Conservation (phyloP, 1,140 invertebrate species). For the Anoplophora glabripennis region DNA sequence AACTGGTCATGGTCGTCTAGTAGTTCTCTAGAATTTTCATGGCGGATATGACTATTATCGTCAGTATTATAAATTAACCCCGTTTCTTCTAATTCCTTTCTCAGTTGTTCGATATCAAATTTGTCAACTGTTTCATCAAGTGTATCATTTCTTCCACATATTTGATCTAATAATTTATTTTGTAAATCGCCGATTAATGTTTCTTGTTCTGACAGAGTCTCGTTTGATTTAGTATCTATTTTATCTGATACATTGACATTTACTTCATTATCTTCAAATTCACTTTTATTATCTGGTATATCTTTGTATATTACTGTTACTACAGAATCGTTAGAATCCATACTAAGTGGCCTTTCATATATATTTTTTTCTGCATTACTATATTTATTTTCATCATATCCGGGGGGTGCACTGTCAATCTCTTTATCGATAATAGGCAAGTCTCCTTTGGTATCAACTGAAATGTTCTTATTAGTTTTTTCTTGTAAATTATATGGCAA, state of each 20-base stretch:
- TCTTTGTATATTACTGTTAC: constrained; percentile 31
- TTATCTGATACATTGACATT: background rate
- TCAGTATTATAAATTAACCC: constrained; percentile 17
- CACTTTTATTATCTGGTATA: background rate
- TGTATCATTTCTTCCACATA: constrained; percentile 24
- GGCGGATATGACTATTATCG: background rate
- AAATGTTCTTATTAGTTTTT: no score
- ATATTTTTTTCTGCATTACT: background rate
- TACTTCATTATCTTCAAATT: background rate
- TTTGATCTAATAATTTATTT: constrained; percentile 25
- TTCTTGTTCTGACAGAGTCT: constrained; percentile 6
- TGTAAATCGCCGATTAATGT: constrained; percentile 25
- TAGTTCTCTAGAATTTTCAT: background rate
- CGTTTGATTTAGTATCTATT: background rate
- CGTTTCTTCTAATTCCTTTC: constrained; percentile 23
- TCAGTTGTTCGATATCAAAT: constrained; percentile 21
- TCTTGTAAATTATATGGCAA: no score
- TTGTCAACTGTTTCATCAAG: background rate
- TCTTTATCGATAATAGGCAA: no score
- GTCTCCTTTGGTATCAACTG: no score
- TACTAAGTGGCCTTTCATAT: constrained; percentile 15
- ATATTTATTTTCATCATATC: background rate
- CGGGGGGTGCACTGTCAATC: background rate
- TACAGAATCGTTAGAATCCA: constrained; percentile 31
- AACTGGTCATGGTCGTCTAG: background rate